Evolutionary conservation across 1,140 invertebrate genomes (phyloP).

Genomic region (Rhynchophorus ferrugineus): DNA sequence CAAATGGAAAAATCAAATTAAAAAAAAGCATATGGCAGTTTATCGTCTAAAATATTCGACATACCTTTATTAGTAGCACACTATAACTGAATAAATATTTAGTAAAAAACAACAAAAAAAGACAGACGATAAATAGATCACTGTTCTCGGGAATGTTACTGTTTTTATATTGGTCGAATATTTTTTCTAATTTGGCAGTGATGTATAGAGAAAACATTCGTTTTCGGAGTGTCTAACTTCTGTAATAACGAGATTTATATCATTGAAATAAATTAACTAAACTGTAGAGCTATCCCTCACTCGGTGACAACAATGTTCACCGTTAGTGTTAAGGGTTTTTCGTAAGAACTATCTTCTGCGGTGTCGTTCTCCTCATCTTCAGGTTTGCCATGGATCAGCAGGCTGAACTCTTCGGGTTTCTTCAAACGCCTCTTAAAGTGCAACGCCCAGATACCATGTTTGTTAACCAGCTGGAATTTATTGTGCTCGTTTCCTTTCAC

Average conservation of each 20-base stretch:
- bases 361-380: slow-evolving; percentile 31
- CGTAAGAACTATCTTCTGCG: slow-evolving; percentile 39
- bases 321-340: slow-evolving; percentile 49
- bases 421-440: slow-evolving; percentile 54
- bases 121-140: too few relatives aligned
- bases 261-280: slow-evolving; percentile 7
- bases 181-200: too few relatives aligned
- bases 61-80: too few relatives aligned
- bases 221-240: too few relatives aligned
- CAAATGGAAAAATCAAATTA: not conserved
- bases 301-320: slow-evolving; percentile 39
- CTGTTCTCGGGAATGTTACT: too few relatives aligned
- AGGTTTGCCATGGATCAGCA: slow-evolving; percentile 50
- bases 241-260: too few relatives aligned
- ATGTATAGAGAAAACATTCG: too few relatives aligned
- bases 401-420: slow-evolving; percentile 46
- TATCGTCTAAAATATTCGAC: not conserved
- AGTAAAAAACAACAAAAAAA: too few relatives aligned
- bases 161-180: too few relatives aligned
- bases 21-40: not conserved
- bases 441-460: slow-evolving; percentile 54
- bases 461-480: slow-evolving; percentile 58
- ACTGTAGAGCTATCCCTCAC: slow-evolving; percentile 6
- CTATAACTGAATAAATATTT: too few relatives aligned
- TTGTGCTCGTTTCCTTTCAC: slow-evolving; percentile 55